Base-by-base conservation (phyloP, 2,797 vertebrate genomes). In the Phalanger gymnotis region DNA sequence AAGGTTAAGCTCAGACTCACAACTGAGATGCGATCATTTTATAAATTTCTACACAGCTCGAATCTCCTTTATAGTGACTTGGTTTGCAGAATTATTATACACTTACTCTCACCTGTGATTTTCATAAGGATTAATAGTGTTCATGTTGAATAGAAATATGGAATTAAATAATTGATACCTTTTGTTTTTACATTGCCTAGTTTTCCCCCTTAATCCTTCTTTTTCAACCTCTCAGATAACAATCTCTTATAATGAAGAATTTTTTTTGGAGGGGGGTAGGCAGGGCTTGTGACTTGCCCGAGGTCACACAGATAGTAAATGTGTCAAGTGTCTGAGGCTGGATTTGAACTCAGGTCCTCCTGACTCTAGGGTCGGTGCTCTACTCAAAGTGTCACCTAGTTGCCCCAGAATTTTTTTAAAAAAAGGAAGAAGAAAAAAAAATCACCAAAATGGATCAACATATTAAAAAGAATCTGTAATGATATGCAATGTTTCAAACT, bases 11-110 rank as follows among this genome's bases (percentile, higher is more conserved):
- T 13, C 13, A 34, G 58, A 61, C 13, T 34, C 58, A 61, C 58
- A 34, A 34, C 4, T 34, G 31, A 34, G 12, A 14, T 0, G 34
- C 31, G 10, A 61, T 61, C 58, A 34, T 61, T 34, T 34, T 14
- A 34, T 57, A 61, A 34, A 61, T 61, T 61, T 61, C 58, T 34
- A 61, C 40, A 55, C 54, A 31, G 58, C n/a, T 94, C 28, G 89
- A 14, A 81, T 53, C 96, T 94, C 94, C 54, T 92, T n/a, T n/a
- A 92, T 56, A 61, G 53, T 61, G 31, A 57, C 28, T 25, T 57
- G 91, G 90, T 53, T 9, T 91, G 34, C 61, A 90, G 5, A 3
- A 90, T 95, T 5, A 25, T 89, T 94, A 57, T 93, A 96, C 92
- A 92, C 57, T 30, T 9, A 91, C n/a, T 27, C 58, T n/a, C 89